Conservation (phyloP, 2,888 invertebrate genomes). For the Toxonevra muliebris region DNA sequence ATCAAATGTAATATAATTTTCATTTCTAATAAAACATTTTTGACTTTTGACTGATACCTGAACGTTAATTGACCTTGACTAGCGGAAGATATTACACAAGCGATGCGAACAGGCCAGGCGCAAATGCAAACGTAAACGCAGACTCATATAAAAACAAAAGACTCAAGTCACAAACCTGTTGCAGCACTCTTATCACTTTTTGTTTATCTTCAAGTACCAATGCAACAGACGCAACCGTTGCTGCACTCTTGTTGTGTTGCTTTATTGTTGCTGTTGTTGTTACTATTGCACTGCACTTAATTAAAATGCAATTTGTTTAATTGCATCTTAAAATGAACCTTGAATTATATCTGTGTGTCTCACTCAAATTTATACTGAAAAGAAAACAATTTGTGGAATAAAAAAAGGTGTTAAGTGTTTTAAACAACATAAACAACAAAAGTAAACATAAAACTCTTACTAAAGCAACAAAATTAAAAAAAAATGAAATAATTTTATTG, state of each 20-base stretch:
- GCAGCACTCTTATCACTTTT: background rate
- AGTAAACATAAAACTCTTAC: background rate
- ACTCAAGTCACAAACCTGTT: conserved; percentile 22
- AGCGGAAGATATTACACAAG: background rate
- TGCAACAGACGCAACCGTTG: too few species aligned
- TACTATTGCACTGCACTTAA: background rate
- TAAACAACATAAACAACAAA: background rate
- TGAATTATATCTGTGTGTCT: background rate
- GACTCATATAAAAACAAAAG: conserved; percentile 6
- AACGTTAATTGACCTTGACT: conserved; percentile 10
- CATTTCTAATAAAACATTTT: conserved; percentile 4
- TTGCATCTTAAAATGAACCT: background rate
- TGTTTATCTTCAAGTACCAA: too few species aligned
- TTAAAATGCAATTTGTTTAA: conserved; percentile 18
- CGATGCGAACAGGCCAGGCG: too few species aligned
- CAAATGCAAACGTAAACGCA: background rate
- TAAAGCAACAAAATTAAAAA: conserved; percentile 1
- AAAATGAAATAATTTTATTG: background rate
- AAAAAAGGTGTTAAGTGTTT: conserved; percentile 1
- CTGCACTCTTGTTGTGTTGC: too few species aligned
- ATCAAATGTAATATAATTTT: conserved; percentile 25
- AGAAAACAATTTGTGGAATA: background rate
- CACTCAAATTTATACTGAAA: too few species aligned
- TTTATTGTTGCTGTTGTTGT: too few species aligned
- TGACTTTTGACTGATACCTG: conserved; percentile 14